phyloP scores from a whole-genome alignment of 2,888 invertebrate genomes.

The Congeria kusceri region DNA sequence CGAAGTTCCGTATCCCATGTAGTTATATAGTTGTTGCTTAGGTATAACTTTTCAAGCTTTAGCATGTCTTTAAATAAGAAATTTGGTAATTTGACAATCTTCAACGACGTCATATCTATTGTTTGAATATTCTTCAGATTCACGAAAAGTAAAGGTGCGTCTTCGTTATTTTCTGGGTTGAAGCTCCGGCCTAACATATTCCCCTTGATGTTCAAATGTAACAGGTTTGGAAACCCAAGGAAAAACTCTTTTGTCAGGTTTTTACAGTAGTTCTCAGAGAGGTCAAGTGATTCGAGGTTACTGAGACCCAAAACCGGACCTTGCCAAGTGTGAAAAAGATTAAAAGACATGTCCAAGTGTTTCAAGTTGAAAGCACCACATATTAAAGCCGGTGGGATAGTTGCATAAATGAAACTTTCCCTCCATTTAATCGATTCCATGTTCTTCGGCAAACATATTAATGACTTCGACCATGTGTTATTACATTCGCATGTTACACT shows the following conservation, averaged over 20 bases:
- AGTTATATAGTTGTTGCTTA: not conserved
- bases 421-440: conserved; percentile 20
- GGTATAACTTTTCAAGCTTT: not conserved
- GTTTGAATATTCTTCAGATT: conserved; percentile 22
- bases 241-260: conserved; percentile 36
- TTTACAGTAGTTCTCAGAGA: conserved; percentile 48
- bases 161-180: not conserved
- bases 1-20: not conserved
- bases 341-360: conserved; percentile 47
- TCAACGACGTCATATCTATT: conserved; percentile 9
- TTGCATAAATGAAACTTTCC: conserved; percentile 34
- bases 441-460: conserved; percentile 10
- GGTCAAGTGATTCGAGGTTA: conserved; percentile 35
- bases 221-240: conserved; percentile 18
- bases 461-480: not conserved
- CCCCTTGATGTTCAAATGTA: conserved; percentile 36
- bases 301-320: conserved; percentile 46
- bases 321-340: conserved; percentile 39
- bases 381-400: conserved; percentile 3
- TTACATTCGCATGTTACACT: not conserved
- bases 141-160: conserved; percentile 20
- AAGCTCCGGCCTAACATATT: conserved; percentile 36
- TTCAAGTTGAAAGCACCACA: conserved; percentile 24
- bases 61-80: not conserved
- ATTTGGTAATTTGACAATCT: not conserved